A percentile compares a stretch with the other conserved stretches of the same genome.
Conservation (phyloP, 2,113 vertebrate species). For the Psophia crepitans region DNA sequence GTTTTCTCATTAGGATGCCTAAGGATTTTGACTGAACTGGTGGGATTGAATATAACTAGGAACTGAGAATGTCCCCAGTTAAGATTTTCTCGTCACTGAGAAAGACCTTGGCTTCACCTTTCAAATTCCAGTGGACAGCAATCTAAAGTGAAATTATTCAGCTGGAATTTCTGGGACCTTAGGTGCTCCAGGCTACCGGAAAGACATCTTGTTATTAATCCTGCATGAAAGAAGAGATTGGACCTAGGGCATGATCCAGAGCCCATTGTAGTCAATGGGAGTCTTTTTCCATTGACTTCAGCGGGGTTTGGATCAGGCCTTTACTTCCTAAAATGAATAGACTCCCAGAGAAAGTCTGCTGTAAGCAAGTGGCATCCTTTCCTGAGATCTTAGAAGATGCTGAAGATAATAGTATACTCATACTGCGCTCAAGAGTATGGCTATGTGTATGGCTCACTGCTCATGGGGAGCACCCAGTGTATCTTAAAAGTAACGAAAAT, state of each 20-base stretch:
- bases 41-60: background rate
- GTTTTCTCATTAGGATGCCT: background rate
- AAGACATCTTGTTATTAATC: background rate
- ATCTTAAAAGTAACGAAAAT: background rate
- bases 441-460: background rate
- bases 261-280: conserved; percentile 65
- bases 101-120: background rate
- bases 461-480: background rate
- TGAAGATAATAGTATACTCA: background rate
- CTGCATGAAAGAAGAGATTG: conserved; percentile 23
- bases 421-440: background rate
- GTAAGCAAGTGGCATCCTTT: background rate
- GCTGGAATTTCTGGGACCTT: background rate
- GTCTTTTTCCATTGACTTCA: conserved; percentile 64
- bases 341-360: background rate
- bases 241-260: conserved; percentile 60
- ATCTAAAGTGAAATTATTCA: background rate
- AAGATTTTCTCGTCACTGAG: background rate
- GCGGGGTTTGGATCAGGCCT: conserved; percentile 59
- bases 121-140: background rate
- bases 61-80: background rate
- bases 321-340: conserved; percentile 53
- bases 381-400: background rate
- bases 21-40: background rate
- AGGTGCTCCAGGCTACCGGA: background rate